A percentile compares a stretch with the other conserved stretches of the same genome.
phyloP scores from a whole-genome alignment of 2,888 invertebrate genomes.

The Caenorhabditis doughertyi region DNA sequence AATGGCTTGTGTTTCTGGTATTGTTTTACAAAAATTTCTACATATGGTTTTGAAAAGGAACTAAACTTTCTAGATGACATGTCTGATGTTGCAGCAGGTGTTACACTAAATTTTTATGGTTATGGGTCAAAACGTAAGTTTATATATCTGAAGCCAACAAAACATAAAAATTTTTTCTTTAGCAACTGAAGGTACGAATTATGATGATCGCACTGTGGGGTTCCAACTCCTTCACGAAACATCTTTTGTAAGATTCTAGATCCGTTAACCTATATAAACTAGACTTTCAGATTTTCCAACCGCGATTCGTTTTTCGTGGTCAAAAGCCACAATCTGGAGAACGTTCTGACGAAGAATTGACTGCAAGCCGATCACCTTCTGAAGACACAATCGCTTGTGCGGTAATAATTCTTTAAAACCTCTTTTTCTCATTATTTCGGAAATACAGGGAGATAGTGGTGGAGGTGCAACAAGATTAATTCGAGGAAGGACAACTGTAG shows the following conservation, averaged over 20 bases:
- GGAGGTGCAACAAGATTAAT: not conserved
- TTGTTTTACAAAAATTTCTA: not conserved
- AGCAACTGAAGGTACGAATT: too few relatives aligned
- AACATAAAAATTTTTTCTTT: too few relatives aligned
- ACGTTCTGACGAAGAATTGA: not conserved
- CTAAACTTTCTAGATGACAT: not conserved
- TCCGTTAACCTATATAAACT: too few relatives aligned
- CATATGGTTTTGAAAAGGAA: too few relatives aligned
- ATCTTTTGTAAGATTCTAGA: too few relatives aligned
- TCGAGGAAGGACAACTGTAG: not conserved
- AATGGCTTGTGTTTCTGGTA: conserved; percentile 26
- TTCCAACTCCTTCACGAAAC: too few relatives aligned
- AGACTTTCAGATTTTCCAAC: not conserved
- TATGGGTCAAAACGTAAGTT: not conserved
- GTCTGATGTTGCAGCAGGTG: not conserved
- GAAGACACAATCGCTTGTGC: not conserved
- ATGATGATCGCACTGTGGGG: too few relatives aligned
- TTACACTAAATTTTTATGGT: not conserved
- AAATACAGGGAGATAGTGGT: conserved; percentile 27
- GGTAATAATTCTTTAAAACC: not conserved
- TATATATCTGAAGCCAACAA: too few relatives aligned
- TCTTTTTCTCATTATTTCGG: not conserved
- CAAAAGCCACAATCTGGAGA: not conserved
- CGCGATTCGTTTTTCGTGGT: not conserved
- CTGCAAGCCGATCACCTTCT: not conserved